Evolutionary conservation across 1,140 invertebrate genomes (phyloP).

Genomic region (Drosophila baimaii): DNA sequence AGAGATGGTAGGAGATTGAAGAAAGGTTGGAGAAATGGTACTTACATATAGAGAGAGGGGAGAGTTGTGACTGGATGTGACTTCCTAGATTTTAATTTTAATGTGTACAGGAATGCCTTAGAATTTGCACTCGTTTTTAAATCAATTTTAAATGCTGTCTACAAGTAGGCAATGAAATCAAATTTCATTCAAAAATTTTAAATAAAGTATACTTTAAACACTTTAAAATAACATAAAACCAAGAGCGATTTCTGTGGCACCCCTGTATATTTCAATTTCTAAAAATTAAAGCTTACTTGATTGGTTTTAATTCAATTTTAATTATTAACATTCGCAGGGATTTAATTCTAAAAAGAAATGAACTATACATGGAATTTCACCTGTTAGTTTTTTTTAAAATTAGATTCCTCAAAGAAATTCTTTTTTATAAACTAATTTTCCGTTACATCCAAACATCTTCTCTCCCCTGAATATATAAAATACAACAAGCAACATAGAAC

Average conservation of each 20-base stretch:
- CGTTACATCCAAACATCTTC: conserved; percentile 5
- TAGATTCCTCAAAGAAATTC: not conserved
- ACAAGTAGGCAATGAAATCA: not conserved
- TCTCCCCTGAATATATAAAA: conserved; percentile 13
- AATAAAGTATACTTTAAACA: no score
- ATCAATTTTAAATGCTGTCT: not conserved
- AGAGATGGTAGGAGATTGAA: not conserved
- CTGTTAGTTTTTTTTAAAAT: not conserved
- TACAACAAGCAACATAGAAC: conserved; percentile 29
- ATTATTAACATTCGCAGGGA: not conserved
- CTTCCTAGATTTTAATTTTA: not conserved
- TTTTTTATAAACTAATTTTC: no score
- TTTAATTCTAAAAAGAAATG: not conserved
- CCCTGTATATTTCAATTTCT: not conserved
- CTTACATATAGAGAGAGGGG: conserved; percentile 17
- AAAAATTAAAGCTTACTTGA: no score
- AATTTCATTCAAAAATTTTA: not conserved
- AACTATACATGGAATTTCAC: not conserved
- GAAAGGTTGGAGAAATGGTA: conserved; percentile 16
- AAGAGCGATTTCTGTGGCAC: not conserved
- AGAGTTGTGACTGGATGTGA: not conserved
- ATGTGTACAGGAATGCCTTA: not conserved
- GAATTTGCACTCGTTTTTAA: not conserved
- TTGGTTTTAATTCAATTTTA: not conserved
- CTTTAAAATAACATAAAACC: not conserved